These are phyloP conservation scores for Eleutherodactylus coqui DNA, from an alignment of 2,797 vertebrate species.

Conservation along the genomic window DNA sequence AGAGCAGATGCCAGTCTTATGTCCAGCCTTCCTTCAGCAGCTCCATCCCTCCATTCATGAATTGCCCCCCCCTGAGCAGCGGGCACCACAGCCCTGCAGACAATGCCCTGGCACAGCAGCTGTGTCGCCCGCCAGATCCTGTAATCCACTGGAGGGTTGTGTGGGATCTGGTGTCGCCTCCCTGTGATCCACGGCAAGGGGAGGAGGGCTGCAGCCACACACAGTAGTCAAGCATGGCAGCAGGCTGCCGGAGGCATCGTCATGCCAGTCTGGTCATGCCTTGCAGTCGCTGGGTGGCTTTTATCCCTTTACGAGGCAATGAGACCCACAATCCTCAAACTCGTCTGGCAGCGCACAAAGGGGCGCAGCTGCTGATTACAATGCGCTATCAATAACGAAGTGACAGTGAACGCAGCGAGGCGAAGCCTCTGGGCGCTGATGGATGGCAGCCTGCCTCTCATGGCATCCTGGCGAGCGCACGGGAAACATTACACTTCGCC, in stretches of 20 bases:
- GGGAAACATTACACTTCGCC: too few relatives aligned
- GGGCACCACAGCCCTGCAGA: constrained; percentile 5
- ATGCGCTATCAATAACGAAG: neutral
- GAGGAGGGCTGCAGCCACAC: neutral
- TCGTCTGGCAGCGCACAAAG: too few relatives aligned
- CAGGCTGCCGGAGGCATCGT: neutral
- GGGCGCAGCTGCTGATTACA: neutral
- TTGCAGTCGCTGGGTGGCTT: constrained; percentile 2
- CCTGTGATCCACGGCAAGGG: constrained; percentile 29
- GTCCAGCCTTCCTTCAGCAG: constrained; percentile 36
- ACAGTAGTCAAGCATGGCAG: neutral
- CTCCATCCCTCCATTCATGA: constrained; percentile 35
- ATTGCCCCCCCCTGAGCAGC: constrained; percentile 9
- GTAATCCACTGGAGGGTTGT: neutral
- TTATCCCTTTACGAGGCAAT: neutral
- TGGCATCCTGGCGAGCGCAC: too few relatives aligned
- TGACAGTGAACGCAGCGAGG: neutral
- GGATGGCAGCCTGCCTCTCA: too few relatives aligned
- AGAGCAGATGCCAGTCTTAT: neutral
- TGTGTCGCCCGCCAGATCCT: too few relatives aligned
- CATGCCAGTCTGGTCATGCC: constrained; percentile 21
- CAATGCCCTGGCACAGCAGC: constrained; percentile 26
- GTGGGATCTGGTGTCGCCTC: constrained; percentile 19
- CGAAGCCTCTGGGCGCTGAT: too few relatives aligned
- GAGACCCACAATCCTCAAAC: too few relatives aligned